These are phyloP conservation scores for Antheraea assamensis DNA, from an alignment of 2,888 invertebrate species.

Conservation along the genomic window DNA sequence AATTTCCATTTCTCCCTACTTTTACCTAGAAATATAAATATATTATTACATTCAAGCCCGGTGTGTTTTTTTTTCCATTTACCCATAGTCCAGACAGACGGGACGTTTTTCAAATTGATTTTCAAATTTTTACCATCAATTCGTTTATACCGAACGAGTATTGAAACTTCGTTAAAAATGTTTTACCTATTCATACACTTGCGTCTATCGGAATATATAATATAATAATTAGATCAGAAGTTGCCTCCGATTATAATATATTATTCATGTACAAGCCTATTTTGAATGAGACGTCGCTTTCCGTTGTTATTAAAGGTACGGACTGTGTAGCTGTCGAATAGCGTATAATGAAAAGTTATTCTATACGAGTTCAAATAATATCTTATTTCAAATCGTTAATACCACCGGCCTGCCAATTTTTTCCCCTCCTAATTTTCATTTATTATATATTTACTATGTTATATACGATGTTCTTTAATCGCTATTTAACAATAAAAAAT, in stretches of 20 bases:
- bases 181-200: conserved; percentile 21
- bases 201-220: conserved; percentile 35
- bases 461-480: too few relatives aligned
- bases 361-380: not conserved
- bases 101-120: conserved; percentile 16
- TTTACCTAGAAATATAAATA: conserved; percentile 1
- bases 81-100: conserved; percentile 14
- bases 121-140: not conserved
- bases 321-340: conserved; percentile 23
- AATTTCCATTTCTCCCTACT: not conserved
- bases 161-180: conserved; percentile 20
- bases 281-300: conserved; percentile 49
- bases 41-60: not conserved
- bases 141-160: conserved; percentile 6
- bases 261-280: conserved; percentile 59
- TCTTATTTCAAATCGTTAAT: not conserved
- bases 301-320: conserved; percentile 41
- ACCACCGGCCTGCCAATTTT: not conserved
- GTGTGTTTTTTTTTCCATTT: not conserved
- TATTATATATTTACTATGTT: too few relatives aligned
- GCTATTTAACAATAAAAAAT: too few relatives aligned
- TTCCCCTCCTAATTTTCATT: too few relatives aligned
- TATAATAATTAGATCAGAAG: conserved; percentile 51
- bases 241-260: conserved; percentile 52
- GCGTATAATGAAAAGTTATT: conserved; percentile 5